phyloP scores from a whole-genome alignment of 2,888 invertebrate genomes.

The Apamea anceps region DNA sequence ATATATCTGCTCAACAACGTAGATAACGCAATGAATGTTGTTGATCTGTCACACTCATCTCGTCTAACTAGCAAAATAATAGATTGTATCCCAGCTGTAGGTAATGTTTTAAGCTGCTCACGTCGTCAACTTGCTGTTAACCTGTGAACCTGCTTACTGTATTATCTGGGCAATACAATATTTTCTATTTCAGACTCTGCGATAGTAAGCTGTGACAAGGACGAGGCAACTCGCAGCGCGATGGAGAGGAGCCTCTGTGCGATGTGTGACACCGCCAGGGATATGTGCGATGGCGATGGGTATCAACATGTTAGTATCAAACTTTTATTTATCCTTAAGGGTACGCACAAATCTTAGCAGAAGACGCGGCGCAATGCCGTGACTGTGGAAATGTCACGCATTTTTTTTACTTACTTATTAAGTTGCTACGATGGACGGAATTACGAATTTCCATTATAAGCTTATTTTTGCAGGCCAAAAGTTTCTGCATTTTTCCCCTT shows the following conservation, averaged over 20 bases:
- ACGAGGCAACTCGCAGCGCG: constrained; percentile 49
- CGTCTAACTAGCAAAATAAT: too few relatives aligned
- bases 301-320: constrained; percentile 52
- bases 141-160: too few relatives aligned
- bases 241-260: constrained; percentile 36
- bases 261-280: constrained; percentile 45
- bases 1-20: too few relatives aligned
- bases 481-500: not conserved
- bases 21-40: too few relatives aligned
- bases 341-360: not conserved
- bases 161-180: too few relatives aligned
- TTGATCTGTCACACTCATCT: too few relatives aligned
- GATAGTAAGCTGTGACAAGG: constrained; percentile 48
- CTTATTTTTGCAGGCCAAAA: not conserved
- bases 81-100: too few relatives aligned
- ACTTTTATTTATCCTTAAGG: not conserved
- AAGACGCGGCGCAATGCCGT: not conserved
- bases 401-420: not conserved
- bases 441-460: not conserved
- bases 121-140: too few relatives aligned
- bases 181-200: constrained; percentile 72
- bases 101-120: too few relatives aligned
- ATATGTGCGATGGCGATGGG: constrained; percentile 66
- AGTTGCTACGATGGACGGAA: not conserved
- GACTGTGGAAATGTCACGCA: not conserved